Base-by-base conservation (phyloP, 2,888 invertebrate species). In the Parnassius mnemosyne region DNA sequence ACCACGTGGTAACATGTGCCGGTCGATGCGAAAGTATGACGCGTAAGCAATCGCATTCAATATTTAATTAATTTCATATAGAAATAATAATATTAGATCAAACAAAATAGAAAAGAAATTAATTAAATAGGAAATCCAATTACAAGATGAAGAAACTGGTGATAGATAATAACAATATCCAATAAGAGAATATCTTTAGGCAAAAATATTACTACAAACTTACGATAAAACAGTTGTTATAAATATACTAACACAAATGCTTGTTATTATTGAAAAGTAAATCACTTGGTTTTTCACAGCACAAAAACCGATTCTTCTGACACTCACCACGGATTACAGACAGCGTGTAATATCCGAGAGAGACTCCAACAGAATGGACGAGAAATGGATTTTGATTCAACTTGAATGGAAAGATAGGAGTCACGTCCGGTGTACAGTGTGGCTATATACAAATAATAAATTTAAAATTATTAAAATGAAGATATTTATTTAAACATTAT, bases 311-410 rank as follows among this genome's bases (percentile, higher is more conserved):
- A 75, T 81, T 81, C 79, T 84, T 84, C 75, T 70, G 85, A 89
- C 88, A 90, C 91, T 92, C 92, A 92, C 92, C 92, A 89, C 90
- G 90, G 90, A 92, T 83, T 85, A 85, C 84, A 83, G 81, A 79
- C 84, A 81, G 85, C 88, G 88, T 93, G 93, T 92, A 92, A 87
- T 89, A 92, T 92, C 93, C 93, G 93, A 93, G 90, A 93, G 90
- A 92, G 93, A 93, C 93, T 92, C 93, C 92, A 93, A 93, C 93
- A 93, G 94, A 94, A 94, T 94, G 94, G 89, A 92, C 93, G 94
- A 94, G 93, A 84, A 88, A 88, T 84, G 78, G 81, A 82, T 85
- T 86, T 86, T 86, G 81, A 79, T 86, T 82, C 81, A 81, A 79
- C 83, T 87, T 79, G 80, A 84, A 80, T 84, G 79, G 78, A 84